Evolutionary conservation across 2,797 vertebrate species (phyloP), one percentile per base, ranked within the genome.

Genomic region (Melopsittacus undulatus): DNA sequence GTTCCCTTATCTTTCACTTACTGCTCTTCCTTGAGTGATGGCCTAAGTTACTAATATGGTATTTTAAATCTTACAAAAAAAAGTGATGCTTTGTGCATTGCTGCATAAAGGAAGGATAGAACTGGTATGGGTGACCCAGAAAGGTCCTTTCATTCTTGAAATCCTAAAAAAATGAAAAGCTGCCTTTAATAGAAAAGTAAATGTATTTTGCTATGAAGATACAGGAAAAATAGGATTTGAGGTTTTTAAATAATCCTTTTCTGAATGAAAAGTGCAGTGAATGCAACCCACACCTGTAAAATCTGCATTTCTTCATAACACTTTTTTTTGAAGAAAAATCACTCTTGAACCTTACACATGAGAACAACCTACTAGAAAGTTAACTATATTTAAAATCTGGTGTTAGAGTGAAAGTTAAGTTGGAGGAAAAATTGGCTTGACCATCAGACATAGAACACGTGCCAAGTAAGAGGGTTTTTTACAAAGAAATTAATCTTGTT

Each of bases 61-160:
- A 78, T 78, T 83, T 92, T 77, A 80, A 77, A 77, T 91, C 68
- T 83, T 85, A 56, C 52, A 75, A 91, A 83, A 72, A 87, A 92
- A 74, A 67, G 56, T n/a, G 79, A 61, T 57, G 14, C 64, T 91
- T 94, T 95, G 61, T 89, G 56, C 45, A 64, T 10, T 64, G 40
- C 32, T 77, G 61, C 75, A 57, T 48, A 93, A 80, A 85, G 29
- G 69, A 78, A 86, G 61, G 64, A n/a, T 5, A 83, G 72, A 87
- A 68, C 45, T 78, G 38, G 26, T 66, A 62, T 6, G 24, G 73
- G 62, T 94, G 79, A 91, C 61, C 64, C 40, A 89, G 68, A 80
- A 83, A 91, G 61, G 69, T 77, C 68, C 40, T 94, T 80, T 85
- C 38, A 36, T 72, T 83, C 48, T 81, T 46, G 16, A 87, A 68